Evolutionary conservation across 1,140 invertebrate genomes (phyloP), one percentile per base, ranked within the genome.

Genomic region (Pectinophora gossypiella): DNA sequence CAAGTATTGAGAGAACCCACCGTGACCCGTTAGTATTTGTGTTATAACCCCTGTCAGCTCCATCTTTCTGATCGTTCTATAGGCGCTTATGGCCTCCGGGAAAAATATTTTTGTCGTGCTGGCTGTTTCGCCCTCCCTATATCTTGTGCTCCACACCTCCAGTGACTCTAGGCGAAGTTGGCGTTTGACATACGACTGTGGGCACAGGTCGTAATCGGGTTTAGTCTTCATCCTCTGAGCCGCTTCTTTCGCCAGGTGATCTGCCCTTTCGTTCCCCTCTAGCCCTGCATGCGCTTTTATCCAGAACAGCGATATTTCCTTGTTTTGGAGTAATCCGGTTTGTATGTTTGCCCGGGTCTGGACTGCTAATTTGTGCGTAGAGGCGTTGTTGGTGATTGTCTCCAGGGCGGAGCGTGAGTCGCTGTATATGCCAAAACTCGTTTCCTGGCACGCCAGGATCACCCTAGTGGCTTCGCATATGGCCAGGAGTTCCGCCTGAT

Each of bases 401-500:
- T 54, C 44, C 7, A 59, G 19, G 0, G 57, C 13, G 3, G 57
- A 59, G 19, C 35, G 27, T 0, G 52, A 54, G 45, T 59, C 52
- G 21, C 51, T 54, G 15, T 36, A 23, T 2, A 59, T 45, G 21
- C 19, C 40, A 2, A 7, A 18, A 4, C 13, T 3, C 5, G 6
- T 15, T 10, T 32, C 5, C 6, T 13, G 15, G n/a, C 5, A n/a
- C 12, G 18, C 12, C 7, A 12, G 13, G 7, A 35, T 15, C 2
- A 50, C 15, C 6, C 51, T 38, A 1, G 48, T 43, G 2, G 52
- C 58, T n/a, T 40, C 5, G 10, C 12, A 5, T 9, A 60, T 21
- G 0, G 58, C 58, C 0, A 36, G 19, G 10, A 55, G 2, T 48
- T 60, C 58, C 3, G 58, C 52, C 9, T 55, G 52, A 45, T 52